Percentiles rank a stretch among this genome's conserved stretches.
Conservation (phyloP, 1,140 invertebrate genomes). For the Samia ricini region DNA sequence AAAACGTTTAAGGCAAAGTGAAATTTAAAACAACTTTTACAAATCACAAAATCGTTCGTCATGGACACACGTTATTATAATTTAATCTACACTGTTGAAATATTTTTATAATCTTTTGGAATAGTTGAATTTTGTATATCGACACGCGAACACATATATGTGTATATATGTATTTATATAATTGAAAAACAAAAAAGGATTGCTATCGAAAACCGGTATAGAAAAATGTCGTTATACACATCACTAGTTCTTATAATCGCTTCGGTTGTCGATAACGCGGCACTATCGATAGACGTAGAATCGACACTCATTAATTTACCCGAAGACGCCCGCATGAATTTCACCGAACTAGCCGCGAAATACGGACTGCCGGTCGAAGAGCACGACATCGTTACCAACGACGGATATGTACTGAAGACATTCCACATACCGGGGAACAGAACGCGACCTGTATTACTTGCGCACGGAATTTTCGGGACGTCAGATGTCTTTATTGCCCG, state of each 20-base stretch:
- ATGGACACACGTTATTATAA: background rate
- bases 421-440: slow-evolving; percentile 23
- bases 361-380: slow-evolving; percentile 18
- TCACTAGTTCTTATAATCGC: background rate
- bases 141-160: background rate
- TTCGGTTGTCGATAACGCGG: background rate
- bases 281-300: slow-evolving; percentile 1
- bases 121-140: background rate
- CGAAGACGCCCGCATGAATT: slow-evolving; percentile 16
- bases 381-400: slow-evolving; percentile 20
- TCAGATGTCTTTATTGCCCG: slow-evolving; percentile 81
- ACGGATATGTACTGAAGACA: slow-evolving; percentile 26
- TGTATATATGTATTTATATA: background rate
- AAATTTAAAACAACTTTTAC: background rate
- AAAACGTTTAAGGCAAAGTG: background rate
- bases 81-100: too few species aligned
- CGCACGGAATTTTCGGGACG: slow-evolving; percentile 82
- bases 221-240: background rate
- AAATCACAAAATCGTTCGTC: background rate
- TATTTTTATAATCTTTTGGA: too few species aligned
- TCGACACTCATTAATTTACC: slow-evolving; percentile 7
- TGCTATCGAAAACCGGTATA: background rate
- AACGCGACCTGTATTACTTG: slow-evolving; percentile 73
- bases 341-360: slow-evolving; percentile 20
- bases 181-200: background rate